Percentiles rank a stretch among this genome's conserved stretches.
phyloP scores from a whole-genome alignment of 2,113 vertebrate species.

The Lophotis ruficrista region DNA sequence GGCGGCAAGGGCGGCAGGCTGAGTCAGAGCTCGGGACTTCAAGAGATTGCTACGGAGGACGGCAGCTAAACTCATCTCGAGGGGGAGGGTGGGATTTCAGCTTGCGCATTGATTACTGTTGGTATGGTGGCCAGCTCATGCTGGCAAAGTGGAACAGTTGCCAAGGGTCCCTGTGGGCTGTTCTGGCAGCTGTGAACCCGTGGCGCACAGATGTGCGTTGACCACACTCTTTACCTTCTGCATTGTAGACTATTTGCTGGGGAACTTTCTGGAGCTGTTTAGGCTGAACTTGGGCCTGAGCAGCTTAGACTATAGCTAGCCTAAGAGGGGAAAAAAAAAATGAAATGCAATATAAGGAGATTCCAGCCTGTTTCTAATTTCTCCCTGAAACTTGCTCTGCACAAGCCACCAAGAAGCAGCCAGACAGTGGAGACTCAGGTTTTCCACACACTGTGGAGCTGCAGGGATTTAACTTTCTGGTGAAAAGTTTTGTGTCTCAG shows the following conservation, averaged over 20 bases:
- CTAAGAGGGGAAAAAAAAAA: not conserved
- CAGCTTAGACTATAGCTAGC: not conserved
- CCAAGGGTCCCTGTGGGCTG: not conserved
- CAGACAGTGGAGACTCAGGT: not conserved
- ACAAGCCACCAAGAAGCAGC: not conserved
- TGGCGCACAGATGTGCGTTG: rapidly evolving
- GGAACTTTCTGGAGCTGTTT: not conserved
- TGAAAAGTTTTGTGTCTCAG: not conserved
- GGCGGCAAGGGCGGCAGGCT: not conserved
- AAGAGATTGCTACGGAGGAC: not conserved
- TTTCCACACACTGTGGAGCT: not conserved
- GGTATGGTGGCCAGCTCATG: not conserved
- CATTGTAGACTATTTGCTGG: not conserved
- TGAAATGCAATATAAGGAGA: not conserved
- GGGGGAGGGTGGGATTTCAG: not conserved
- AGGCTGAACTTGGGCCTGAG: not conserved
- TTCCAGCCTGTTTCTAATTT: not conserved
- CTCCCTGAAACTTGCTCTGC: not conserved
- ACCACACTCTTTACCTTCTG: not conserved
- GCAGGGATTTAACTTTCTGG: not conserved
- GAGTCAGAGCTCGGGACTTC: not conserved
- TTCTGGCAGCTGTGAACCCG: not conserved
- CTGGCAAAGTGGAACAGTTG: not conserved
- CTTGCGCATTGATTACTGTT: rapidly evolving
- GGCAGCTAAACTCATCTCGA: not conserved